These are phyloP conservation scores for Hemistola chrysoprasaria DNA, from an alignment of 2,888 invertebrate species.

Conservation along the genomic window DNA sequence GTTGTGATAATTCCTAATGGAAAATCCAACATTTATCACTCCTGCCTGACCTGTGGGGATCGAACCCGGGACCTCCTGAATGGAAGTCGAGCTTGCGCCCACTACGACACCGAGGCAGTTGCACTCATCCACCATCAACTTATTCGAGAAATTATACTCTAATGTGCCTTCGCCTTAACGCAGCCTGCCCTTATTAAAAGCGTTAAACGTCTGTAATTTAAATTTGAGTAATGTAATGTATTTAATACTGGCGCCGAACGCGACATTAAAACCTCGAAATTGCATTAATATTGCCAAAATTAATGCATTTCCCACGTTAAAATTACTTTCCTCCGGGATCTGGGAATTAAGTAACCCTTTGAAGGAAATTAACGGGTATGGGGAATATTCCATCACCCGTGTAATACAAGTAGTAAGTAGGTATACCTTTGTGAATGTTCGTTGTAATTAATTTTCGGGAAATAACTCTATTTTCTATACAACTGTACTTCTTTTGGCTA, in stretches of 20 bases:
- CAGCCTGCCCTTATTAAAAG: conserved; percentile 21
- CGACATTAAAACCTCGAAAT: conserved; percentile 30
- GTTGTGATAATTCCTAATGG: too few species aligned
- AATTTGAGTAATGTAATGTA: conserved; percentile 35
- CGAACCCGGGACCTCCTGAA: too few species aligned
- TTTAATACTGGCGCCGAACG: conserved; percentile 22
- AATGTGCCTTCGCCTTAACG: conserved; percentile 6
- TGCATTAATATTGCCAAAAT: conserved; percentile 34
- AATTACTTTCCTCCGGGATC: conserved; percentile 1
- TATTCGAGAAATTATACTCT: background rate
- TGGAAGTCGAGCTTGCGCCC: too few species aligned
- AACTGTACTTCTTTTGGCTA: too few species aligned
- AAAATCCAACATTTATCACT: too few species aligned
- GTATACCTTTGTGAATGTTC: conserved; percentile 5
- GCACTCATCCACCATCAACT: too few species aligned
- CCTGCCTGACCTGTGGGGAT: too few species aligned
- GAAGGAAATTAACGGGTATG: conserved; percentile 16
- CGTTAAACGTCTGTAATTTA: conserved; percentile 26
- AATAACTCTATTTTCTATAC: conserved; percentile 7
- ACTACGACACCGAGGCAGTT: too few species aligned
- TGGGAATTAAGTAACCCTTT: conserved; percentile 8
- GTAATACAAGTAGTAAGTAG: too few species aligned
- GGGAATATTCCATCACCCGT: conserved; percentile 5
- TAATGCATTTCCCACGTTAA: conserved; percentile 5
- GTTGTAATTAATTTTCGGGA: conserved; percentile 14